A percentile compares a stretch with the other conserved stretches of the same genome.
Evolutionary conservation across 2,113 vertebrate genomes (phyloP).

Genomic region (Chaenocephalus aceratus): DNA sequence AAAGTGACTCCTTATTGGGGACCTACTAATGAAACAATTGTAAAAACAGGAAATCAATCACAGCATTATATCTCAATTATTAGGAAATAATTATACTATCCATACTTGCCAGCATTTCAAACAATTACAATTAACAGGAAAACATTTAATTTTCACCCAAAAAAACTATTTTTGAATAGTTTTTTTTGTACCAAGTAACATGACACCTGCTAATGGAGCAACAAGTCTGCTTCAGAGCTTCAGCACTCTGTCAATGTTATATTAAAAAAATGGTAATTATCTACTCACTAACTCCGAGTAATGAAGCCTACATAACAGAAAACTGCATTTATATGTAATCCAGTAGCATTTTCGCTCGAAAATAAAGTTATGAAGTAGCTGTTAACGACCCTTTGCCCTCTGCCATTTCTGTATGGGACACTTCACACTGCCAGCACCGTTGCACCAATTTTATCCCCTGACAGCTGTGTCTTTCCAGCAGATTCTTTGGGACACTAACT

Average conservation of each 20-base stretch:
- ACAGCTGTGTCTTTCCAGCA: constrained; percentile 86
- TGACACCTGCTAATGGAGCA: constrained; percentile 46
- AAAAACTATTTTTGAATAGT: neutral
- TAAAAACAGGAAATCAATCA: neutral
- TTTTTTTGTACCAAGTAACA: constrained; percentile 18
- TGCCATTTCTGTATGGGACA: constrained; percentile 74
- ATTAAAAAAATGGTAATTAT: constrained; percentile 13
- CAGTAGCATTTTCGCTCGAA: neutral
- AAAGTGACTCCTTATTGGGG: neutral
- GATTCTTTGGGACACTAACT: constrained; percentile 85
- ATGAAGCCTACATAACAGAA: neutral
- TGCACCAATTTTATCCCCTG: constrained; percentile 85
- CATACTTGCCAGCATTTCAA: too few relatives aligned
- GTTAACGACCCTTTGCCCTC: constrained; percentile 81
- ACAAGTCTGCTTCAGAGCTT: constrained; percentile 59
- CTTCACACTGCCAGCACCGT: constrained; percentile 62
- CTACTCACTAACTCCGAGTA: neutral
- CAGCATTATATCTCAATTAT: too few relatives aligned
- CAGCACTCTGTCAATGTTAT: constrained; percentile 12
- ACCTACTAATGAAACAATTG: neutral
- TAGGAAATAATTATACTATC: too few relatives aligned
- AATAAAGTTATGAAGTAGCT: constrained; percentile 61
- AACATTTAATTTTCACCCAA: neutral
- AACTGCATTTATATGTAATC: constrained; percentile 7
- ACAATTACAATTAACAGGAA: too few relatives aligned